phyloP scores from a whole-genome alignment of 35 echinoderm and acorn worm genomes.

The Acanthaster planci region DNA sequence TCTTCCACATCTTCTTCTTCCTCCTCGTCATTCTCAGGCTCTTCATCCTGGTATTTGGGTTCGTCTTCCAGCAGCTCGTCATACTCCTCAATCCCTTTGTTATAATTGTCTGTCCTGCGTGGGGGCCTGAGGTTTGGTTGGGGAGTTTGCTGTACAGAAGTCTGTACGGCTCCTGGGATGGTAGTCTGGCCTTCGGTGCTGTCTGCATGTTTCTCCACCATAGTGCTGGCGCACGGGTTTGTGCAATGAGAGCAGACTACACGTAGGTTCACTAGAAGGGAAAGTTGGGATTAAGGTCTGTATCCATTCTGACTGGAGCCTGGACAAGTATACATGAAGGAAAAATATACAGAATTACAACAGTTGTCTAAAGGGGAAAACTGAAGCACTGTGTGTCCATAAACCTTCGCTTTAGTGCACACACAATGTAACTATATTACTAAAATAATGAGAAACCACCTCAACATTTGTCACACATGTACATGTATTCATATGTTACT shows the following conservation, averaged over 20 bases:
- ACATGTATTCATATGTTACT: no score
- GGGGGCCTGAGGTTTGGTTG: not conserved
- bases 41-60: constrained; percentile 12
- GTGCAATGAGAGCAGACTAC: not conserved
- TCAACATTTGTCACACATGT: no score
- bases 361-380: no score
- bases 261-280: not conserved
- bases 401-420: no score
- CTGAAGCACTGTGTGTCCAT: no score
- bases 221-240: not conserved
- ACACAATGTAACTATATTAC: no score
- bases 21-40: constrained; percentile 72
- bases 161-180: not conserved
- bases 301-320: not conserved
- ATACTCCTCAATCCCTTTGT: constrained; percentile 13
- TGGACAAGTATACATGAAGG: not conserved
- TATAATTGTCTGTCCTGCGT: not conserved
- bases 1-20: constrained; percentile 71
- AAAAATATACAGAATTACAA: not conserved
- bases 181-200: not conserved
- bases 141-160: not conserved
- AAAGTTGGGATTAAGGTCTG: not conserved
- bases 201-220: constrained; percentile 22
- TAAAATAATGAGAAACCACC: no score
- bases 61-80: constrained; percentile 19